Conservation (phyloP, 2,797 vertebrate species). For the Avahi laniger region DNA sequence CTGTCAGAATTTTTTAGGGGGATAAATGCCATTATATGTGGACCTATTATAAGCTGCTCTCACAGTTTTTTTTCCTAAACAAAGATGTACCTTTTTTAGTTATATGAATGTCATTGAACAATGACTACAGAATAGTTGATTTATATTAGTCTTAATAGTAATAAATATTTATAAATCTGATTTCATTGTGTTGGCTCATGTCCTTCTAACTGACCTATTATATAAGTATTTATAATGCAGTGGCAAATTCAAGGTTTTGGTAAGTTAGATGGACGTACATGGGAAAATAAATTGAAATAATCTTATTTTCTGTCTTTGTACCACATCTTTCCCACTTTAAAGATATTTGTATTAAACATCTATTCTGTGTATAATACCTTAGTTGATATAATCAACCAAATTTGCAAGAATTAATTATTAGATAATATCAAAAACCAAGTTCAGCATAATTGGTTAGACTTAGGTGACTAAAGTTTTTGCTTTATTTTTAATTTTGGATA, state of each 20-base stretch:
- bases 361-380: neutral
- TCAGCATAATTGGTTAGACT: neutral
- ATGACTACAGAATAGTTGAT: neutral
- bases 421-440: neutral
- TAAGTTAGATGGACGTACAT: neutral
- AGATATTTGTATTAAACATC: neutral
- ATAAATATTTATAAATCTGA: slow-evolving; percentile 46
- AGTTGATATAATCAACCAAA: neutral
- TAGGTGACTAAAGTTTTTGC: neutral
- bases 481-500: neutral
- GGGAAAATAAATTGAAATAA: neutral
- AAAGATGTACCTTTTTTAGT: neutral
- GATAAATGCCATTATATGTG: neutral
- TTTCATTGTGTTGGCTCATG: neutral
- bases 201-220: neutral
- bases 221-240: neutral
- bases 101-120: neutral
- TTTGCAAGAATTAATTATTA: neutral
- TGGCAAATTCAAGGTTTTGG: neutral
- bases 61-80: neutral
- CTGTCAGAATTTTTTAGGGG: neutral
- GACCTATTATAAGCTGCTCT: neutral
- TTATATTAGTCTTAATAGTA: slow-evolving; percentile 18
- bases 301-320: neutral
- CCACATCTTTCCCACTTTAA: neutral